Base-by-base conservation (phyloP, 2,113 vertebrate species). In the Panurus biarmicus region DNA sequence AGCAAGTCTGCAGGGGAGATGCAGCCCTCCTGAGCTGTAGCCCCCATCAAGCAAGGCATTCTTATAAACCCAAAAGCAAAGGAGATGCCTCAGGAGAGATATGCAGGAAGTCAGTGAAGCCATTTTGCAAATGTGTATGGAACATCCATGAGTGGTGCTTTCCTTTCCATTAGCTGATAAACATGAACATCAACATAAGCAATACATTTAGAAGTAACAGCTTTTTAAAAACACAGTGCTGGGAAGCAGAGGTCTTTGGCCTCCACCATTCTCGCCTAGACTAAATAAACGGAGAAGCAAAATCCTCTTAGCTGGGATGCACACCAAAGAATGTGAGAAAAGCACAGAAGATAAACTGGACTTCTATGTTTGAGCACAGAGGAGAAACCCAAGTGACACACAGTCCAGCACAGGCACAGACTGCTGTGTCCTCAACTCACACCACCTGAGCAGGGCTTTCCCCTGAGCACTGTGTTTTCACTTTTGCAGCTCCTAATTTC, bases 181-280 rank as follows among this genome's bases (percentile, higher is more conserved):
- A 93, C 90, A 93, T 2, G 12, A 73, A 61, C 25, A 5, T 26
- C 47, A 74, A 56, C 16, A 86, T 83, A 94, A 96, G 91, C 92
- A 96, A 96, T 57, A 53, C 7, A 66, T 90, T 80, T 64, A 58
- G 44, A 88, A 83, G 64, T 26, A 88, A 93, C 79, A 90, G 33
- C 31, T 95, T 73, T 73, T 60, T 31, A 85, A 58, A 50, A 71
- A 60, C 24, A 77, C 64, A 64, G 56, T 0, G 0, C 47, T 71
- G n/a, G 53, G 53, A 94, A 94, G 57, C 9, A 2, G 40, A 94
- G 47, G 18, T 54, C 81, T 91, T 89, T 7, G 4, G 78, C 65
- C 76, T 83, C 4, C 7, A 26, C 50, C 54, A 76, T 53, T 53
- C n/a, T 76, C 13, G 17, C 75, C 40, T 70, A 95, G 95, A 95